phyloP scores from a whole-genome alignment of 2,888 invertebrate genomes.

The Matsumyia berberina region DNA sequence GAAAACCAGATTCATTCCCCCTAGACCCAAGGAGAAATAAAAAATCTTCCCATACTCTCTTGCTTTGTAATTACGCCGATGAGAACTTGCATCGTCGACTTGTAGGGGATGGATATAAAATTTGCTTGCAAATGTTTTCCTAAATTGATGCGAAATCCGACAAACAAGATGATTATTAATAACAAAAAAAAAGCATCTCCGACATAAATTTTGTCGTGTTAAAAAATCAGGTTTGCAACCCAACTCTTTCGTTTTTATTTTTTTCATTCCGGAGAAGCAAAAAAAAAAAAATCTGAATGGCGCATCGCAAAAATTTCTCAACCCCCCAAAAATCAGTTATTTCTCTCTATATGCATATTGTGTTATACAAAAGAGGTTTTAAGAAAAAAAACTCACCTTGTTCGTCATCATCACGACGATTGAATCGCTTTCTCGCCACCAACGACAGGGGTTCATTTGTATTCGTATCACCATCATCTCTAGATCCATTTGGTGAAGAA shows the following conservation, averaged over 20 bases:
- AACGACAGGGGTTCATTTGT: slow-evolving; percentile 86
- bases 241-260: slow-evolving; percentile 64
- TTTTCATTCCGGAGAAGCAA: background rate
- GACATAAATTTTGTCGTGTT: background rate
- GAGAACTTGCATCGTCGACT: background rate
- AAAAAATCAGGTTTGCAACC: slow-evolving; percentile 50
- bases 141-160: background rate
- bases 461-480: slow-evolving; percentile 62
- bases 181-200: too few species aligned
- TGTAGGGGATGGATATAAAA: slow-evolving; percentile 8
- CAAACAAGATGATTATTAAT: too few species aligned
- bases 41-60: background rate
- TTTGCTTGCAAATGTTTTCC: background rate
- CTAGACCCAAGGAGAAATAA: too few species aligned
- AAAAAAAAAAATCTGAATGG: slow-evolving; percentile 26
- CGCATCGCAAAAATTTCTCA: slow-evolving; percentile 59
- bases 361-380: slow-evolving; percentile 77
- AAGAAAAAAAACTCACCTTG: slow-evolving; percentile 79
- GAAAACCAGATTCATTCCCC: slow-evolving; percentile 17
- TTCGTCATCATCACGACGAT: slow-evolving; percentile 81
- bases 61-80: background rate
- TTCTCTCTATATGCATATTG: background rate
- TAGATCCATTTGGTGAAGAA: slow-evolving; percentile 58
- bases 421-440: slow-evolving; percentile 85
- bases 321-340: slow-evolving; percentile 18